Evolutionary conservation across 2,888 invertebrate species (phyloP), one percentile per base, ranked within the genome.

Genomic region (Cheilosia variabilis): DNA sequence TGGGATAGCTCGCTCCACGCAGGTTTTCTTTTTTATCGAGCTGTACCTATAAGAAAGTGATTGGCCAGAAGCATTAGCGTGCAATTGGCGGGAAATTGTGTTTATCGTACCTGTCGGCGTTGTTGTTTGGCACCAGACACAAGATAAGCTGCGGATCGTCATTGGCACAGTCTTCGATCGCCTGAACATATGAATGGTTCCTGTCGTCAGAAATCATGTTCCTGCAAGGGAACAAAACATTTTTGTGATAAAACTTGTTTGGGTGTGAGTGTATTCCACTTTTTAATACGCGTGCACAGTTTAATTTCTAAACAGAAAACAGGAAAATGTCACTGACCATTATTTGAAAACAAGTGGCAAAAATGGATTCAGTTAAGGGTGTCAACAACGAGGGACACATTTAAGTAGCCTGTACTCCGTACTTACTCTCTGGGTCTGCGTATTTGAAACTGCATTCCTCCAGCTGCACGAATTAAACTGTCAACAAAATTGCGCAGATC

Each of bases 11-110:
- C 95, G 93, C 87, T 97, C 96, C 0, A 96, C 94, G 13, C 94
- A 96, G 87, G 96, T 95, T 88, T 96, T 95, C 91, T 97, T 98
- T 91, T 99, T 99, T 15, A 99, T 96, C 0, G 97, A 96, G 47
- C 96, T 95, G 89, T 99, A 98, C 93, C 90, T 91, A 73, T 13
- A 41, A 47, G 43, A 53, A 15, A 43, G 22, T 17, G 4, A 52
- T 6, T 27, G 6, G 31, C 9, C 24, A 31, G 5, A 19, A 6
- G 34, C 22, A 13, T 52, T 24, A 4, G 15, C 9, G 9, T 50
- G 27, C 5, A 1, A 4, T 37, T 37, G 13, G 37, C 13, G 4
- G 13, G 47, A 34, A 58, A 27, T 43, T 19, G 13, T 13, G 6
- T 15, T 10, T 10, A 13, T 37, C 15, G 60, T 88, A 93, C 76